Conservation (phyloP, 2,888 invertebrate species). For the Dasysyrphus tricinctus region DNA sequence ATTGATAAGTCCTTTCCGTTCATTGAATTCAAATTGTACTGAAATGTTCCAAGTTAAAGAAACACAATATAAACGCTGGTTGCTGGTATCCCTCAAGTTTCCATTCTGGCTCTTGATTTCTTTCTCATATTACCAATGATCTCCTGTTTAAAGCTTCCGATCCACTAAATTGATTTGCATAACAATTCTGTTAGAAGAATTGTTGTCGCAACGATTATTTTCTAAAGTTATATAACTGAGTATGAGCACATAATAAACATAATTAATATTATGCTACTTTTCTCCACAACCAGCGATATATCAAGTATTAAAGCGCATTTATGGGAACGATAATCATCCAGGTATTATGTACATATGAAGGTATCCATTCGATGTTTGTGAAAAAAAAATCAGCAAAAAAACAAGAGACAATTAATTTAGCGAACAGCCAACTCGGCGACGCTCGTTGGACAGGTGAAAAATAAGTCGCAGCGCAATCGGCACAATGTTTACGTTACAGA, state of each 20-base stretch:
- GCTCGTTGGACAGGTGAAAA: constrained; percentile 60
- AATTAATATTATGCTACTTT: background rate
- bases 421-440: constrained; percentile 50
- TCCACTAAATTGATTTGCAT: no score
- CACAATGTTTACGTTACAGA: constrained; percentile 37
- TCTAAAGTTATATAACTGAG: background rate
- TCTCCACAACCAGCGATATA: background rate
- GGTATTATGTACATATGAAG: background rate
- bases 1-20: no score
- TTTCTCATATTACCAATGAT: no score
- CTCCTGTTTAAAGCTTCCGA: no score
- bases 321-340: constrained; percentile 7
- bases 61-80: no score
- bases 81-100: no score
- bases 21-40: no score
- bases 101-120: no score
- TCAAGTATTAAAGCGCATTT: constrained; percentile 10
- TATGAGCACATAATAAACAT: background rate
- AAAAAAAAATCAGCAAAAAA: constrained; percentile 1
- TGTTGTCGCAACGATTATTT: background rate
- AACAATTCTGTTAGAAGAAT: no score
- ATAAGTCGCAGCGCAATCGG: constrained; percentile 40
- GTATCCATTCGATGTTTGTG: constrained; percentile 11
- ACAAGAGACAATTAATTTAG: constrained; percentile 66
- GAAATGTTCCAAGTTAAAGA: no score